Conservation (phyloP, 1,140 invertebrate genomes). For the Heliconius melpomene region DNA sequence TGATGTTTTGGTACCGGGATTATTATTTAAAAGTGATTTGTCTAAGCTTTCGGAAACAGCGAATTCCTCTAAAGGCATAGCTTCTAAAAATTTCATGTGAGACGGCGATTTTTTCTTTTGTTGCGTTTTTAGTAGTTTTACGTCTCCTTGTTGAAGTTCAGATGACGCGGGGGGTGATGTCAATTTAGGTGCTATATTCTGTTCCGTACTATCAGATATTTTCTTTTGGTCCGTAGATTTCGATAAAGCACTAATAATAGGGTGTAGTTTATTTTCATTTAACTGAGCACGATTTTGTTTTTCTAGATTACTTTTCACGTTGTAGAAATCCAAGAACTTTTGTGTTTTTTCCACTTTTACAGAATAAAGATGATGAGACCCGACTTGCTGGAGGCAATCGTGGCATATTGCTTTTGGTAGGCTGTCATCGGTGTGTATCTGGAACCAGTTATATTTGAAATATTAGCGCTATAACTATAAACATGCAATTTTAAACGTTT, state of each 20-base stretch:
- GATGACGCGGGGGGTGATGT: not conserved
- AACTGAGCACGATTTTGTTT: constrained; percentile 37
- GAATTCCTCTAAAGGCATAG: constrained; percentile 74
- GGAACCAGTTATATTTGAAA: constrained; percentile 19
- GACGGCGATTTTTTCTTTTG: constrained; percentile 57
- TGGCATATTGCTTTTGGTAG: constrained; percentile 78
- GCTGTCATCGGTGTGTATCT: constrained; percentile 68
- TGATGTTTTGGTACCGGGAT: constrained; percentile 22
- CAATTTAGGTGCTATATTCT: not conserved
- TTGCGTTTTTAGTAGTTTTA: constrained; percentile 47
- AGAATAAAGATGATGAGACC: constrained; percentile 58
- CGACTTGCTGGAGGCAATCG: constrained; percentile 69
- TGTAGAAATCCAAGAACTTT: constrained; percentile 71
- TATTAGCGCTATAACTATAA: not conserved
- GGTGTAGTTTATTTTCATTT: constrained; percentile 50
- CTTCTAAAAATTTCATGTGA: constrained; percentile 67
- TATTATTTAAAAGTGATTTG: constrained; percentile 54
- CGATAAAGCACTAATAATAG: constrained; percentile 47
- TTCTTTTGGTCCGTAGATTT: constrained; percentile 39
- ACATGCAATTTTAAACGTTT: too few relatives aligned
- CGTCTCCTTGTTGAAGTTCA: constrained; percentile 60
- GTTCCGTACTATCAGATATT: not conserved
- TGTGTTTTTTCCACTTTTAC: constrained; percentile 75
- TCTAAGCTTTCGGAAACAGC: constrained; percentile 65
- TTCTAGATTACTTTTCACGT: constrained; percentile 56